Percentiles rank a stretch among this genome's conserved stretches.
phyloP scores from a whole-genome alignment of 1,140 invertebrate genomes.

The Bombus impatiens region DNA sequence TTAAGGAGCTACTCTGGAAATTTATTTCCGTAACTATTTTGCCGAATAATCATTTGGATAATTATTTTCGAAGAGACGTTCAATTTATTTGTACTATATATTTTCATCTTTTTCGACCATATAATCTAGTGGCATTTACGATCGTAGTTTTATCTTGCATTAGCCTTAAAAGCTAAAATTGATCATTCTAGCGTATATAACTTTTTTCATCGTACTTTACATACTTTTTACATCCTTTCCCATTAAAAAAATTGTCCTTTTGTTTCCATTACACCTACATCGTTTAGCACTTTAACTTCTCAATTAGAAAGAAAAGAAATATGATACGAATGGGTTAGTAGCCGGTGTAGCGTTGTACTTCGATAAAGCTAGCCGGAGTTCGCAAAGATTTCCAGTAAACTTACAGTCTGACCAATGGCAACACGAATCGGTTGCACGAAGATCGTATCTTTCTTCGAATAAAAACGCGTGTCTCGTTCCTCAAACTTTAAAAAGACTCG shows the following conservation, averaged over 20 bases:
- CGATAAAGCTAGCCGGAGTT: neutral
- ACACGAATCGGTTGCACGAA: neutral
- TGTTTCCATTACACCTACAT: neutral
- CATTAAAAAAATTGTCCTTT: too few relatives aligned
- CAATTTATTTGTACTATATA: too few relatives aligned
- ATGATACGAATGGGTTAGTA: neutral
- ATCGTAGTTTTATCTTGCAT: too few relatives aligned
- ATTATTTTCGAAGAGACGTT: too few relatives aligned
- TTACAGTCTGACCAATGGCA: neutral
- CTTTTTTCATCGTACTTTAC: too few relatives aligned
- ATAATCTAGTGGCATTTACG: too few relatives aligned
- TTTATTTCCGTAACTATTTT: too few relatives aligned
- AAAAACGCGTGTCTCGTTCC: neutral
- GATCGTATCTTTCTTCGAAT: neutral
- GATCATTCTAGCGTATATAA: too few relatives aligned
- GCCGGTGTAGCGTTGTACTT: neutral
- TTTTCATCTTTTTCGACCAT: too few relatives aligned
- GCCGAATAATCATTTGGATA: too few relatives aligned
- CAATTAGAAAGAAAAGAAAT: neutral
- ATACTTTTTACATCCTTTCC: too few relatives aligned
- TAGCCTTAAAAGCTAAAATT: too few relatives aligned
- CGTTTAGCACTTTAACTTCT: neutral
- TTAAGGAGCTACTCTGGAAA: neutral
- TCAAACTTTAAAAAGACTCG: conserved; percentile 1
- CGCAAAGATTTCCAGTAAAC: neutral